Percentiles rank a stretch among this genome's conserved stretches.
Conservation (phyloP, 2,113 vertebrate species). For the Channa argus region DNA sequence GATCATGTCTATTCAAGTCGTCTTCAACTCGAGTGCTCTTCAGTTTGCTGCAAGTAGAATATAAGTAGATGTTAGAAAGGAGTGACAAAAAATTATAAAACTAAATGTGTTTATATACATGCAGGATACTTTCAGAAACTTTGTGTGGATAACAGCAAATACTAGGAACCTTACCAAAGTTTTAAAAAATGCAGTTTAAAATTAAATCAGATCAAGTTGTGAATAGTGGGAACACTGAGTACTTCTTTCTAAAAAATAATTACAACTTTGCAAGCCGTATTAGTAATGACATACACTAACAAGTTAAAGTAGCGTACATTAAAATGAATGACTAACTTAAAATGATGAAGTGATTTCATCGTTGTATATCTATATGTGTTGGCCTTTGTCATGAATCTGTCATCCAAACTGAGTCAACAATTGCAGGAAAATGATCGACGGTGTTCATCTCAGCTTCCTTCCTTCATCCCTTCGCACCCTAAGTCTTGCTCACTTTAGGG, state of each 20-base stretch:
- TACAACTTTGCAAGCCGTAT: too few relatives aligned
- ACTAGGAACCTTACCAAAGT: too few relatives aligned
- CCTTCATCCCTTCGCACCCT: constrained; percentile 11
- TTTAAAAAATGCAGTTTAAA: too few relatives aligned
- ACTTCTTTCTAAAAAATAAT: too few relatives aligned
- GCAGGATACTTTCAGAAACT: background rate
- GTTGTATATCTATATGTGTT: background rate
- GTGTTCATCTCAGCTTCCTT: constrained; percentile 49
- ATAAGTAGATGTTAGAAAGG: constrained; percentile 10
- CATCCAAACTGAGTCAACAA: constrained; percentile 43
- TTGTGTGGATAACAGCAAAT: background rate
- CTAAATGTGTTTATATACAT: background rate
- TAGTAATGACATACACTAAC: background rate
- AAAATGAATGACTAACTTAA: background rate
- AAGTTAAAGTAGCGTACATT: too few relatives aligned
- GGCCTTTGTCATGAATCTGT: constrained; percentile 33
- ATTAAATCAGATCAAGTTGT: too few relatives aligned
- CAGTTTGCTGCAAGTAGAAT: constrained; percentile 34
- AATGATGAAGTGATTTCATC: background rate
- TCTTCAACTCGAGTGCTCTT: constrained; percentile 16
- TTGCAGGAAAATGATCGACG: constrained; percentile 34
- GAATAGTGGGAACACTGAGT: too few relatives aligned
- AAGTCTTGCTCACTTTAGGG: background rate
- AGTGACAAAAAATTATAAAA: background rate
- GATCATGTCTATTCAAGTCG: constrained; percentile 57